Base-by-base conservation (phyloP, 2,113 vertebrate genomes). In the Polyodon spathula region DNA sequence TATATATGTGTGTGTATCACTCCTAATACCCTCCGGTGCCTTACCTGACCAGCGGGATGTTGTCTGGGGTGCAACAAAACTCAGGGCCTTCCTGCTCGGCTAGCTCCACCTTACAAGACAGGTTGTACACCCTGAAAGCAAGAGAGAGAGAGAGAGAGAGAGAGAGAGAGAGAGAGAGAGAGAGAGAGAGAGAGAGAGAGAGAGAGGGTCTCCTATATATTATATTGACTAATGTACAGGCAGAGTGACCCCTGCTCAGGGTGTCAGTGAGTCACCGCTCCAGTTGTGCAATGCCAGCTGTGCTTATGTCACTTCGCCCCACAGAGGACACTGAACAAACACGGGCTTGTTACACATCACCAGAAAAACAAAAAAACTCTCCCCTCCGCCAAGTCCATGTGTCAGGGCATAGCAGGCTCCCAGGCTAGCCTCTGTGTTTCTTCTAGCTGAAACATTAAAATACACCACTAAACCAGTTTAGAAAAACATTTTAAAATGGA, bases 61-160 rank as follows among this genome's bases (percentile, higher is more conserved):
- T 88, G 63, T 92, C 86, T 66, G 85, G 71, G 0, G 89, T 91
- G 73, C 91, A 93, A 73, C 91, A 92, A 57, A 77, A 72, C 6
- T 80, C 71, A 0, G 87, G 81, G 41, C 81, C 66, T 2, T 71
- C 74, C 80, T 86, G 83, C 1, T 74, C 6, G 2, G 66, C 68
- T 17, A 86, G 81, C 0, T 75, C 80, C 60, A 70, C 63, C 4
- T 77, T 80, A 3, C 91, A 93, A 0, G 87, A 89, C 56, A 82
- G 83, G 51, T 93, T 92, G 60, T 93, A 93, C 60, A 81, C 76
- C 91, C 89, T 92, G 68, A n/a, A n/a, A n/a, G n/a, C n/a, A n/a
- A n/a, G n/a, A 55, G 2, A 39, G 38, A 70, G 62, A 66, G 5
- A n/a, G 42, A 67, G 9, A 69, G 54, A 67, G 16, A 55, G 6